Evolutionary conservation across 2,888 invertebrate genomes (phyloP).

Genomic region (Autographa pulchrina): DNA sequence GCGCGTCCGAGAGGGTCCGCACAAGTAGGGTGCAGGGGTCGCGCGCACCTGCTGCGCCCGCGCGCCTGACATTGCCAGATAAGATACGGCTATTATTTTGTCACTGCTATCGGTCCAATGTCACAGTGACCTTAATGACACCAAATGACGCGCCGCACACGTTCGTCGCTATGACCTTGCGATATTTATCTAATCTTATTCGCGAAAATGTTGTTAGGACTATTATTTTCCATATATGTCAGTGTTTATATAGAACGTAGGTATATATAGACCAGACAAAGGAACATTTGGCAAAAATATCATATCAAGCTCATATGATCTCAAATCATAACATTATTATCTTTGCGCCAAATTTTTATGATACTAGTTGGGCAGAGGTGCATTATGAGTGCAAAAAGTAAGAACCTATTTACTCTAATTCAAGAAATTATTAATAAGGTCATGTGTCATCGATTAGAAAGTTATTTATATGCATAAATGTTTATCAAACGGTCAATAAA

Average conservation of each 20-base stretch:
- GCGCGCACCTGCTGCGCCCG: slow-evolving; percentile 85
- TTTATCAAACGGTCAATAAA: background rate
- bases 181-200: slow-evolving; percentile 88
- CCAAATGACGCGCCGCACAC: slow-evolving; percentile 84
- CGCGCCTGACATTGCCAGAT: slow-evolving; percentile 87
- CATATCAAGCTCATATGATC: slow-evolving; percentile 34
- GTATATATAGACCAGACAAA: slow-evolving; percentile 38
- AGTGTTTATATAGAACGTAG: slow-evolving; percentile 43
- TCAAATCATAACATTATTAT: background rate
- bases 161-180: slow-evolving; percentile 83
- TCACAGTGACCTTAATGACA: slow-evolving; percentile 89
- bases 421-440: background rate
- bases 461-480: background rate
- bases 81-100: slow-evolving; percentile 89
- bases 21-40: slow-evolving; percentile 80
- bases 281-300: slow-evolving; percentile 16
- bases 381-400: background rate
- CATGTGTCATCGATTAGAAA: background rate
- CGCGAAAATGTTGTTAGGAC: slow-evolving; percentile 77
- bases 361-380: background rate
- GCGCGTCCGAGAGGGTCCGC: slow-evolving; percentile 57
- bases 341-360: background rate
- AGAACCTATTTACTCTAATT: background rate
- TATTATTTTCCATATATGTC: slow-evolving; percentile 68
- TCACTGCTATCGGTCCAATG: slow-evolving; percentile 86